phyloP scores from a whole-genome alignment of 2,888 invertebrate species.

The Plebejus argus region DNA sequence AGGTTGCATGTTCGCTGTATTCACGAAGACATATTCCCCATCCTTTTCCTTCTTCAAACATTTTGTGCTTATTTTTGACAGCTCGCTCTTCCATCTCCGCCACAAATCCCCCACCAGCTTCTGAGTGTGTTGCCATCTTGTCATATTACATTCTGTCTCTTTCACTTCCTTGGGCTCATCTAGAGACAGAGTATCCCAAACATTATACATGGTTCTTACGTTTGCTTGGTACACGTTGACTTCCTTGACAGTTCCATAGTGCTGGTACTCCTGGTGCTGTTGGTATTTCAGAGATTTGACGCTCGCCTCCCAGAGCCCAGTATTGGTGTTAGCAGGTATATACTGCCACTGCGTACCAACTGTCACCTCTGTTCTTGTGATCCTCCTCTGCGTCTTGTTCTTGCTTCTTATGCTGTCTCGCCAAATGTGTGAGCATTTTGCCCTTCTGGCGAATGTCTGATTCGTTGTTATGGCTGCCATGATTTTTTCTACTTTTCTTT shows the following conservation, averaged over 20 bases:
- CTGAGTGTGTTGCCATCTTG: slow-evolving; percentile 12
- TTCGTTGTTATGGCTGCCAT: not conserved
- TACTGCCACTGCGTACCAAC: slow-evolving; percentile 19
- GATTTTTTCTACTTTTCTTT: not conserved
- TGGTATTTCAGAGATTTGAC: not conserved
- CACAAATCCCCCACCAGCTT: not conserved
- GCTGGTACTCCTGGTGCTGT: not conserved
- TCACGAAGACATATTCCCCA: not conserved
- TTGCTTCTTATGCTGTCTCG: slow-evolving; percentile 10
- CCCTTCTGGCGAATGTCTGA: slow-evolving; percentile 7
- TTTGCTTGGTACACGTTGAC: slow-evolving; percentile 11
- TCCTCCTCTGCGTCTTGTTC: not conserved
- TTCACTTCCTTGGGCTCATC: not conserved
- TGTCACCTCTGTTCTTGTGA: slow-evolving; percentile 1
- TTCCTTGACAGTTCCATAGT: not conserved
- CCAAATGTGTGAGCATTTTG: not conserved
- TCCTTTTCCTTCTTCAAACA: not conserved
- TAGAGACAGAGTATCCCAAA: not conserved
- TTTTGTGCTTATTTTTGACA: not conserved
- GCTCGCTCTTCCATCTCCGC: not conserved
- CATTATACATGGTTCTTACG: not conserved
- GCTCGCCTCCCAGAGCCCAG: not conserved
- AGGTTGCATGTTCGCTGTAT: not conserved
- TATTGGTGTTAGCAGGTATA: not conserved
- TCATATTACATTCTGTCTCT: slow-evolving; percentile 1